Conservation (phyloP, 2,113 vertebrate genomes). For the Proterorhinus semilunaris region DNA sequence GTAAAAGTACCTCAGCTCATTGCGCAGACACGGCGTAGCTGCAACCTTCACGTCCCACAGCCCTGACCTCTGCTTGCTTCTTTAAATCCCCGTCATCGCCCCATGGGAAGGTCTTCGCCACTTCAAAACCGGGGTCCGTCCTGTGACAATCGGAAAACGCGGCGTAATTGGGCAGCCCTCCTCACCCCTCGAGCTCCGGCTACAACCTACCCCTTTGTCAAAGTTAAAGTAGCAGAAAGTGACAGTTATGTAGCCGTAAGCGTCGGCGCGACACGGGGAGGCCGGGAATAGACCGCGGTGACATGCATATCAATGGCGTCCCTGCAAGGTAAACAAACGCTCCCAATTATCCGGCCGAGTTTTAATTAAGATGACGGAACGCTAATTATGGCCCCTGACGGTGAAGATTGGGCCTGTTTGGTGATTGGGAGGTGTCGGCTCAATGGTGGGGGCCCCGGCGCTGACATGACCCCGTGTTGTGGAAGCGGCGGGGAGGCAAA, state of each 20-base stretch:
- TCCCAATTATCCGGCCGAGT: conserved; percentile 88
- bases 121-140: conserved; percentile 50
- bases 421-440: conserved; percentile 80
- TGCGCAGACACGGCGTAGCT: too few species aligned
- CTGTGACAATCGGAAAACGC: conserved; percentile 56
- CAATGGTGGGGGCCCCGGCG: conserved; percentile 69
- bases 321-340: conserved; percentile 91
- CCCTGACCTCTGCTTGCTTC: conserved; percentile 32
- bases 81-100: conserved; percentile 9
- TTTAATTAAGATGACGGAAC: conserved; percentile 93
- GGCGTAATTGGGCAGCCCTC: conserved; percentile 60
- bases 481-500: conserved; percentile 39
- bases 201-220: conserved; percentile 38
- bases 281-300: conserved; percentile 49
- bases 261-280: conserved; percentile 65
- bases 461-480: conserved; percentile 76
- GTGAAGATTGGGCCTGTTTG: conserved; percentile 85
- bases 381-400: conserved; percentile 90
- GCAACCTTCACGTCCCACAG: not conserved
- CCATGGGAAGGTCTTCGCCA: conserved; percentile 52
- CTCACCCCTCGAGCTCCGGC: conserved; percentile 47
- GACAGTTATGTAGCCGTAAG: conserved; percentile 53
- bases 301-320: conserved; percentile 82
- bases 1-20: too few species aligned
- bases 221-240: conserved; percentile 41